These are phyloP conservation scores for Nyctibius grandis DNA, from an alignment of 2,797 vertebrate genomes.

Conservation along the genomic window DNA sequence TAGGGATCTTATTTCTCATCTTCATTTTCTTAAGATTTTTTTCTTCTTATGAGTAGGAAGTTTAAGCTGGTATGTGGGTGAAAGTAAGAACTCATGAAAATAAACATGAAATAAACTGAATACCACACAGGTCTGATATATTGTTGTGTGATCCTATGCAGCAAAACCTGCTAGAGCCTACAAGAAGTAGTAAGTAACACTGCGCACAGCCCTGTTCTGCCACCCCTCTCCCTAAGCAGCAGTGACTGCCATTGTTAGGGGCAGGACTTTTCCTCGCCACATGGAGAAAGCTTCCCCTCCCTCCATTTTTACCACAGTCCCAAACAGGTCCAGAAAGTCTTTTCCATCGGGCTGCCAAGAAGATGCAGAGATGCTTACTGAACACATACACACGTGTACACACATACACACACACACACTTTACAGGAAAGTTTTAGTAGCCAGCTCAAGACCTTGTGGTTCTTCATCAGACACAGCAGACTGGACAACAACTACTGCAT, in stretches of 20 bases:
- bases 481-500: not conserved
- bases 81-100: slow-evolving; percentile 1
- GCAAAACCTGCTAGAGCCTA: not conserved
- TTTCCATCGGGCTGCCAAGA: not conserved
- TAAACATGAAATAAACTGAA: not conserved
- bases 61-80: not conserved
- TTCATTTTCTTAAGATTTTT: not conserved
- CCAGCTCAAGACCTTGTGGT: not conserved
- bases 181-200: not conserved
- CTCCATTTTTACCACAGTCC: not conserved
- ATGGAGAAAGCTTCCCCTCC: not conserved
- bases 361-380: not conserved
- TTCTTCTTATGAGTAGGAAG: not conserved
- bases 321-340: not conserved
- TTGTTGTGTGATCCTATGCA: not conserved
- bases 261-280: not conserved
- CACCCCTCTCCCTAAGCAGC: not conserved
- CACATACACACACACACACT: not conserved
- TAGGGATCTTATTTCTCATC: not conserved
- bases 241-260: accelerated
- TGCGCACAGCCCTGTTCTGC: not conserved
- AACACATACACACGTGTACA: not conserved
- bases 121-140: not conserved
- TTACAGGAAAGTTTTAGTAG: not conserved
- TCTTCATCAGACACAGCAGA: not conserved